Evolutionary conservation across 2,113 vertebrate genomes (phyloP), one percentile per base, ranked within the genome.

Genomic region (Tetraodon nigroviridis): DNA sequence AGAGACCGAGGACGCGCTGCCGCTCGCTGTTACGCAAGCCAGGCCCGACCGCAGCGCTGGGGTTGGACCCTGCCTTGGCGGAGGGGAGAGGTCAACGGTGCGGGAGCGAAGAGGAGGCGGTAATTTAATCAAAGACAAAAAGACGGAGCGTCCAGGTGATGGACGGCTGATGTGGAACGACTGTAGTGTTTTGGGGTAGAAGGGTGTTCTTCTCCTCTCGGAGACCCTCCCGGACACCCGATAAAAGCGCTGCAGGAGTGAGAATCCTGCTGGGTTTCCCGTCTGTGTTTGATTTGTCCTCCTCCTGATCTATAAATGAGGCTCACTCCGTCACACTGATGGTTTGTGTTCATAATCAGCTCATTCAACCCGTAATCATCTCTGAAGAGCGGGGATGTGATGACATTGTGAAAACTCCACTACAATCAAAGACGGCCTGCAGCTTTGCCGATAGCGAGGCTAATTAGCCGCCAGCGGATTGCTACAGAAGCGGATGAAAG

Each of bases 91-190:
- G 75, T 72, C 75, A 79, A 57, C 65, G 20, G 67, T 61, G 83
- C 63, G 70, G 63, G 71, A 57, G 61, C 19, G 58, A 58, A 54
- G 64, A 55, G 58, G 65, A 44, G 32, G 41, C 32, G 50, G 69
- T 83, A 83, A 87, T 86, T 80, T 62, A 83, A 85, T 89, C 79
- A 80, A 73, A 78, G 78, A 78, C 74, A 79, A 63, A 73, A 59
- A 51, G 64, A 58, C 22, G 47, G 54, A 60, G 49, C 42, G 42
- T 46, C 7, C 40, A 22, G 71, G 78, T 77, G 78, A 80, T 61
- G 73, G 69, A 67, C 59, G 64, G 67, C 75, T 88, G 84, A 87
- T 86, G 70, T 75, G 87, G 88, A 82, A 69, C 75, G 67, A n/a
- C n/a, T 37, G 32, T 37, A 11, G 32, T 12, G 32, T 37, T 12